phyloP scores from a whole-genome alignment of 2,797 vertebrate genomes.

The Neosilurus mollespiculum region DNA sequence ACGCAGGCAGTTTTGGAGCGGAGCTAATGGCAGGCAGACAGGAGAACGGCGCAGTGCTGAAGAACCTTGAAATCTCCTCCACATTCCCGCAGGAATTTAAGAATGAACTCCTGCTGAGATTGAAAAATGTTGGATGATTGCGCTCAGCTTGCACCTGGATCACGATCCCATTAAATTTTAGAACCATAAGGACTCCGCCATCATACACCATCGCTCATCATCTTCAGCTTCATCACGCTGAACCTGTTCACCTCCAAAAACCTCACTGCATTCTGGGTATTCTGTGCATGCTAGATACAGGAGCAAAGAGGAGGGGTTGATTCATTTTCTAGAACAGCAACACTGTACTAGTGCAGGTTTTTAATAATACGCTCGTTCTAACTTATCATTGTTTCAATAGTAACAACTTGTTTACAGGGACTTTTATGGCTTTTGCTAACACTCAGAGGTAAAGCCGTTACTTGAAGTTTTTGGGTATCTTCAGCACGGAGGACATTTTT shows the following conservation, averaged over 20 bases:
- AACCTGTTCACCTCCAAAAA: background rate
- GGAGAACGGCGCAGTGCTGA: background rate
- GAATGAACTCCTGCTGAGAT: background rate
- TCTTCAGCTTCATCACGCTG: background rate
- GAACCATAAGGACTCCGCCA: background rate
- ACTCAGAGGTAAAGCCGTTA: background rate
- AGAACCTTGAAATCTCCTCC: conserved; percentile 32
- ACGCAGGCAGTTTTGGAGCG: conserved; percentile 30
- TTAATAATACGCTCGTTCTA: too few species aligned
- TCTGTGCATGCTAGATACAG: background rate
- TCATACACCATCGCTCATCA: background rate
- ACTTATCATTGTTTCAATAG: background rate
- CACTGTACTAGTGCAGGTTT: background rate
- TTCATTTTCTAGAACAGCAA: background rate
- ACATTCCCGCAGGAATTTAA: background rate
- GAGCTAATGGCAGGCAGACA: background rate
- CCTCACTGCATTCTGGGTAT: background rate
- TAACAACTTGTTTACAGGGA: background rate
- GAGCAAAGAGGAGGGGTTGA: too few species aligned
- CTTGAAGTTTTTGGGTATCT: background rate
- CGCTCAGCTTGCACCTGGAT: background rate
- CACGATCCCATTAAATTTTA: conserved; percentile 4
- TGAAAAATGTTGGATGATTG: background rate
- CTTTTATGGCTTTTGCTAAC: too few species aligned
- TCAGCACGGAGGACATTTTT: background rate